Conservation (phyloP, 2,888 invertebrate species). For the Bellardia pandia region DNA sequence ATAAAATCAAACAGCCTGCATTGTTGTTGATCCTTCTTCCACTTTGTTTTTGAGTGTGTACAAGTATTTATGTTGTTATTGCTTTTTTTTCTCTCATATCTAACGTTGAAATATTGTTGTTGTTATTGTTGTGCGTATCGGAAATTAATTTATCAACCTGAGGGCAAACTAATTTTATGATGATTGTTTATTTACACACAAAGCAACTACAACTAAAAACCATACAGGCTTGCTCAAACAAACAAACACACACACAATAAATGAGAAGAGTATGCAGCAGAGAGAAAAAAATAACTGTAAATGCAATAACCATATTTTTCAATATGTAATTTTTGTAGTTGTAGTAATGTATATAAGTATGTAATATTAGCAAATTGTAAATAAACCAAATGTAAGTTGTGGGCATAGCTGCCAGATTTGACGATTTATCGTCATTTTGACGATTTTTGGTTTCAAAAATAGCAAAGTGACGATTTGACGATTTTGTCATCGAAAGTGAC, state of each 20-base stretch:
- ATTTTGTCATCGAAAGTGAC: too few relatives aligned
- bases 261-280: background rate
- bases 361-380: slow-evolving; percentile 22
- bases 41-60: slow-evolving; percentile 16
- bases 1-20: slow-evolving; percentile 36
- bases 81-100: slow-evolving; percentile 22
- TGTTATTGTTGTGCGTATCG: slow-evolving; percentile 48
- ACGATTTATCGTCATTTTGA: too few relatives aligned
- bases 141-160: slow-evolving; percentile 76
- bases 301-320: slow-evolving; percentile 36
- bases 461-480: too few relatives aligned
- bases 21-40: slow-evolving; percentile 58
- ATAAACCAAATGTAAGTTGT: background rate
- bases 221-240: background rate
- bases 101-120: background rate
- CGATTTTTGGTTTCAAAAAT: too few relatives aligned
- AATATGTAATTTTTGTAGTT: slow-evolving; percentile 31
- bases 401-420: too few relatives aligned
- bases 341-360: background rate
- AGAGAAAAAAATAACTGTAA: background rate
- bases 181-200: slow-evolving; percentile 72
- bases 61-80: slow-evolving; percentile 28
- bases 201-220: background rate
- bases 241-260: background rate
- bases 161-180: slow-evolving; percentile 75